These are phyloP conservation scores for Crypturellus tataupa DNA, from an alignment of 2,797 vertebrate species.

Conservation along the genomic window DNA sequence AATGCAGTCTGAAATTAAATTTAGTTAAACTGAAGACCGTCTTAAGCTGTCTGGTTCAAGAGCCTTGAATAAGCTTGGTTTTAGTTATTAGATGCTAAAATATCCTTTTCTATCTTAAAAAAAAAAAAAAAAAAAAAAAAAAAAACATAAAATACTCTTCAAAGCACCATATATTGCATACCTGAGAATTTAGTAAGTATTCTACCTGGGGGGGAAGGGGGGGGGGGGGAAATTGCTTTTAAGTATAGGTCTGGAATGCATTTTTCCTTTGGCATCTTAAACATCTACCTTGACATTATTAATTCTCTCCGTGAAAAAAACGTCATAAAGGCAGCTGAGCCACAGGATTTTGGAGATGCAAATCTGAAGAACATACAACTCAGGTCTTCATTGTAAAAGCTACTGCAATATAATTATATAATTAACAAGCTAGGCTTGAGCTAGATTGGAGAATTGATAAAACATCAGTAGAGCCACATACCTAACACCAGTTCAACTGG, in stretches of 20 bases:
- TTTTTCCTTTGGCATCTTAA: background rate
- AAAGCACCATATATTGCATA: background rate
- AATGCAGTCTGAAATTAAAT: constrained; percentile 74
- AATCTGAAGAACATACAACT: background rate
- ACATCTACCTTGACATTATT: background rate
- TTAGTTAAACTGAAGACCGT: constrained; percentile 67
- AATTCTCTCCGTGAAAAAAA: background rate
- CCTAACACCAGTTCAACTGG: background rate
- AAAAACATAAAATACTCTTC: constrained; percentile 20
- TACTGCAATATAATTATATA: background rate
- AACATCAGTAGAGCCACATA: background rate
- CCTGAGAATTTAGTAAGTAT: constrained; percentile 27
- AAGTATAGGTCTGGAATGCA: background rate
- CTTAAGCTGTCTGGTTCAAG: constrained; percentile 55
- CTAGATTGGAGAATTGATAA: background rate
- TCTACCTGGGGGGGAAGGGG: background rate
- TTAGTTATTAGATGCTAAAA: constrained; percentile 60
- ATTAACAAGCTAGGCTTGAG: background rate
- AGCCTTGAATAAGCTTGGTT: constrained; percentile 66
- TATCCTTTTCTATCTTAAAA: constrained; percentile 19
- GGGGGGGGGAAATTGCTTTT: too few relatives aligned
- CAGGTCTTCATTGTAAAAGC: background rate
- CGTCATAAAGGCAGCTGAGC: background rate
- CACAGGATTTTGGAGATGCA: background rate
- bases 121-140: too few relatives aligned